Percentiles rank a stretch among this genome's conserved stretches.
Evolutionary conservation across 1,140 invertebrate genomes (phyloP).

Genomic region (Drosophila kurseongensis): DNA sequence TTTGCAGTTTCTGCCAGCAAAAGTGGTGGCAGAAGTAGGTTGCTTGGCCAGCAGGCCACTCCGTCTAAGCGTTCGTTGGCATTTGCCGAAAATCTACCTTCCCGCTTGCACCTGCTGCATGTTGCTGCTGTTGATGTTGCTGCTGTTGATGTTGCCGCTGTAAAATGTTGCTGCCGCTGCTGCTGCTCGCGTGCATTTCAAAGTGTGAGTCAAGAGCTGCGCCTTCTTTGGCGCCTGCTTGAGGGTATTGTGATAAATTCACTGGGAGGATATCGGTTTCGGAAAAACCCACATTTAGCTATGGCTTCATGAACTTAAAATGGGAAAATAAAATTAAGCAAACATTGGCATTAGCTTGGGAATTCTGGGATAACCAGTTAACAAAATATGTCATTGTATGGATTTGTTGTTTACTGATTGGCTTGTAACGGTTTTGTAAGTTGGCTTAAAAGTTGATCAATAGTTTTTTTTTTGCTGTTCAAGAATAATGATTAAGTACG

Average conservation of each 20-base stretch:
- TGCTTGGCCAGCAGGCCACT: slow-evolving; percentile 72
- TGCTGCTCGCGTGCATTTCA: slow-evolving; percentile 41
- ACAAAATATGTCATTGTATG: neutral
- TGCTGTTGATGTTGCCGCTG: slow-evolving; percentile 19
- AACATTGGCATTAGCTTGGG: neutral
- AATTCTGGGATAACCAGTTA: neutral
- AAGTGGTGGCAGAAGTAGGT: slow-evolving; percentile 63
- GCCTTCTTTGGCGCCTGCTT: slow-evolving; percentile 34
- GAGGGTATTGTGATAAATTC: slow-evolving; percentile 14
- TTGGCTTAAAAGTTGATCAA: neutral
- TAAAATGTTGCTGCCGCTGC: neutral
- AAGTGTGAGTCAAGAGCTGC: slow-evolving; percentile 56
- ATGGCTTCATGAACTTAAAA: slow-evolving; percentile 7
- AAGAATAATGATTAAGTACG: too few relatives aligned
- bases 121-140: slow-evolving; percentile 21
- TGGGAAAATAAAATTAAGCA: neutral
- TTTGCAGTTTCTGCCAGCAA: slow-evolving; percentile 10
- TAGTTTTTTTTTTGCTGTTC: neutral
- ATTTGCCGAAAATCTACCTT: slow-evolving; percentile 64
- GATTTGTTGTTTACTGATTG: neutral
- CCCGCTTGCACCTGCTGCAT: slow-evolving; percentile 46
- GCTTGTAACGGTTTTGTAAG: neutral
- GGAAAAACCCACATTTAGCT: slow-evolving; percentile 15
- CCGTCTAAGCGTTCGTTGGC: slow-evolving; percentile 58
- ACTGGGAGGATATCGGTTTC: slow-evolving; percentile 15